phyloP scores from a whole-genome alignment of 2,113 vertebrate genomes.

The Pheucticus melanocephalus region DNA sequence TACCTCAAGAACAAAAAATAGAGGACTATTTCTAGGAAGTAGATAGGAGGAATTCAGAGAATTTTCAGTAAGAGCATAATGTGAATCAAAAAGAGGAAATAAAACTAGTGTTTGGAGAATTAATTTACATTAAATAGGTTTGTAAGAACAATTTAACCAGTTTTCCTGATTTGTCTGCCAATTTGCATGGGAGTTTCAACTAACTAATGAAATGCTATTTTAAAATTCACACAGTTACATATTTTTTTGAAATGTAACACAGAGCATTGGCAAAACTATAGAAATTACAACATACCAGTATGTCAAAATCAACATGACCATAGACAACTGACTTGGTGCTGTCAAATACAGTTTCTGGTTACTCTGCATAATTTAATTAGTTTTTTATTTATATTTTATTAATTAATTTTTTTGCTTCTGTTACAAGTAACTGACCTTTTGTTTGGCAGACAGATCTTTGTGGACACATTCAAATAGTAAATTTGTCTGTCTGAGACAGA shows the following conservation, averaged over 20 bases:
- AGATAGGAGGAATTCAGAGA: not conserved
- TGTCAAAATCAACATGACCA: not conserved
- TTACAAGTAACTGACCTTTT: not conserved
- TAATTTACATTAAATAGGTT: not conserved
- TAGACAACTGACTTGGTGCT: not conserved
- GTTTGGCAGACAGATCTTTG: not conserved
- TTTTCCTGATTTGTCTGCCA: not conserved
- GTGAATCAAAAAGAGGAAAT: not conserved
- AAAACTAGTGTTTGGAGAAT: not conserved
- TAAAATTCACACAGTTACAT: not conserved
- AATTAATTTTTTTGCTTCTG: rapidly evolving
- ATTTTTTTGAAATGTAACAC: not conserved
- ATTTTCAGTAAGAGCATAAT: not conserved
- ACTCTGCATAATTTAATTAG: not conserved
- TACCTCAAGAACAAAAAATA: not conserved
- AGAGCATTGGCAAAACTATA: not conserved
- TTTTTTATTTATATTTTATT: not conserved
- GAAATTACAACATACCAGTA: not conserved
- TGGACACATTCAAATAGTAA: not conserved
- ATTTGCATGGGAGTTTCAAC: not conserved
- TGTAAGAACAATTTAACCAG: not conserved
- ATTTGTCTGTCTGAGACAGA: not conserved
- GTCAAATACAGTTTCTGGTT: not conserved
- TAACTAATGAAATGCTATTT: not conserved
- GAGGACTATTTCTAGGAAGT: not conserved